A percentile compares a stretch with the other conserved stretches of the same genome.
phyloP scores from a whole-genome alignment of 1,140 invertebrate genomes.

The Chlorops oryzae region DNA sequence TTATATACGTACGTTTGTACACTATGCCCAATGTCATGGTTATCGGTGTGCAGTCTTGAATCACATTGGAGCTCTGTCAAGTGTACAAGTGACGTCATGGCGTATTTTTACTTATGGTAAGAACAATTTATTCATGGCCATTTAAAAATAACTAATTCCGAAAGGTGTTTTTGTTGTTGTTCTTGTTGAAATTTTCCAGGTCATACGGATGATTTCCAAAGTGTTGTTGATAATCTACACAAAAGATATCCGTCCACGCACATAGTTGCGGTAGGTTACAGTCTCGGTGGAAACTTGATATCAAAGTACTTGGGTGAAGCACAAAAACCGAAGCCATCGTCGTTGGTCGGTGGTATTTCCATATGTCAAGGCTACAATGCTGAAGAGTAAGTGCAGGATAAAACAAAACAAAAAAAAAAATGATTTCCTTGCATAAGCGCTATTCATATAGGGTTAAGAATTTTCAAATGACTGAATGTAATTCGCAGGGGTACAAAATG shows the following conservation, averaged over 20 bases:
- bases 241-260: conserved; percentile 67
- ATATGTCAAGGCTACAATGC: conserved; percentile 90
- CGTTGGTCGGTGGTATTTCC: conserved; percentile 79
- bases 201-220: conserved; percentile 75
- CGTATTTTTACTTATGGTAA: conserved; percentile 87
- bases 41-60: conserved; percentile 90
- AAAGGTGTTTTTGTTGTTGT: background rate
- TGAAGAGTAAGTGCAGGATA: conserved; percentile 61
- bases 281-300: conserved; percentile 82
- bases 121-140: too few relatives aligned
- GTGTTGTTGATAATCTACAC: conserved; percentile 69
- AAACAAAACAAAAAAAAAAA: background rate
- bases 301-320: conserved; percentile 83
- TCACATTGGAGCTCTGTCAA: conserved; percentile 82
- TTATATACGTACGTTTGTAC: conserved; percentile 87
- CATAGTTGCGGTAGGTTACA: conserved; percentile 81
- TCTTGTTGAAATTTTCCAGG: conserved; percentile 52
- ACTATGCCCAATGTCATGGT: conserved; percentile 81
- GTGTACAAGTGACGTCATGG: conserved; percentile 76
- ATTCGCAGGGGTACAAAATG: conserved; percentile 65
- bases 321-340: conserved; percentile 54
- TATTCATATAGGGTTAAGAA: conserved; percentile 7
- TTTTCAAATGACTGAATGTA: conserved; percentile 3
- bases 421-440: background rate
- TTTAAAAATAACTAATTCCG: too few relatives aligned